A percentile compares a stretch with the other conserved stretches of the same genome.
Evolutionary conservation across 2,888 invertebrate species (phyloP).

Genomic region (Hypercompe scribonia): DNA sequence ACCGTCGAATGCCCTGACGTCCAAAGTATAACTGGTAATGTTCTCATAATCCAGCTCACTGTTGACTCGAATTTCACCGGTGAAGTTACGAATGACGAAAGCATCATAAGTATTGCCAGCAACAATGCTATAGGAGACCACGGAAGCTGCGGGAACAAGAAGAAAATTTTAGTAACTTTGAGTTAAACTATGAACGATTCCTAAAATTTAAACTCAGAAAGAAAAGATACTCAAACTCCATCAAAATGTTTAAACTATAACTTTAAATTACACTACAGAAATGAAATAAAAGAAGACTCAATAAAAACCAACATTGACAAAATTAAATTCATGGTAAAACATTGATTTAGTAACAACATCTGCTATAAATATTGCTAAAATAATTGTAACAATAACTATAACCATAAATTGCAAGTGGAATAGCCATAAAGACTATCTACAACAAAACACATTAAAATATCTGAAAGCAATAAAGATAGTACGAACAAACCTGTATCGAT

Average conservation of each 20-base stretch:
- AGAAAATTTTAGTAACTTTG: neutral
- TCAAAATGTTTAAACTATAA: too few species aligned
- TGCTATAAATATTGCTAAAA: neutral
- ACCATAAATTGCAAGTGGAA: neutral
- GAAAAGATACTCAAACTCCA: neutral
- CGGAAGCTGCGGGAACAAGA: constrained; percentile 86
- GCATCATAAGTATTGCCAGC: constrained; percentile 95
- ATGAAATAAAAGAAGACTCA: neutral
- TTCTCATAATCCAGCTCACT: constrained; percentile 93
- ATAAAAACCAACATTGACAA: neutral
- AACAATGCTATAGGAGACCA: constrained; percentile 94
- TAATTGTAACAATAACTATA: neutral
- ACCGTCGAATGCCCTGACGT: constrained; percentile 94
- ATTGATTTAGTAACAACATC: neutral
- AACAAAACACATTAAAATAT: neutral
- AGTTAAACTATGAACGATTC: neutral
- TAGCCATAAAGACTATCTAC: neutral
- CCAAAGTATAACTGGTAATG: constrained; percentile 93
- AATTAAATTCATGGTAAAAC: neutral
- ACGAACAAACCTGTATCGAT: constrained; percentile 90
- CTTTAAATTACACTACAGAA: neutral
- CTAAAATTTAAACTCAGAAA: neutral
- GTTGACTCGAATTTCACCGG: constrained; percentile 94
- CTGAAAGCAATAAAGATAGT: constrained; percentile 4
- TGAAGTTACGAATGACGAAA: constrained; percentile 93